Base-by-base conservation (phyloP, 2,113 vertebrate genomes). In the Nematolebias whitei region DNA sequence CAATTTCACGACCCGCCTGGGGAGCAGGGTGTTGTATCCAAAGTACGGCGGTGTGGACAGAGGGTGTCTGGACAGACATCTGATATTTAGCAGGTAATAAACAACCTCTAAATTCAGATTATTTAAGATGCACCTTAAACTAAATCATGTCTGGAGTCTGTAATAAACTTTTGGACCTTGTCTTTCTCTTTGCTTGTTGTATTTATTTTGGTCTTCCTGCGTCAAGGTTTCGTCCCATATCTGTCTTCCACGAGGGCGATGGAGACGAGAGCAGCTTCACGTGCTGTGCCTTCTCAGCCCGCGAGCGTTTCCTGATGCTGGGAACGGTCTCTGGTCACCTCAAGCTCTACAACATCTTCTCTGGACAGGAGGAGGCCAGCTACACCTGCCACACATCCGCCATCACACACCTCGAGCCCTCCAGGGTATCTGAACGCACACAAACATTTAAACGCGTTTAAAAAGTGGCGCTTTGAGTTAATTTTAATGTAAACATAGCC, bases 241-340 rank as follows among this genome's bases (percentile, higher is more conserved):
- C 96, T 12, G 94, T 97, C 71, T 98, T 98, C 89, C 94, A 95
- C 62, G 96, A 98, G 88, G 94, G 94, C 38, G 95, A 96, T 51
- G 95, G 96, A 62, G 96, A 97, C 54, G 96, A 97, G 84, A 97
- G 95, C 73, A 93, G 95, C 18, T 98, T 98, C 81, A 98, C 96
- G 44, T 98, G 97, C 61, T 98, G 97, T 4, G 95, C 96, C 0
- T 99, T 99, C 82, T 98, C 96, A 0, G 96, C 97, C 4, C 92
- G 95, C 13, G 95, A 98, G 82, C 93, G 96, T 5, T 98, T 98
- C 89, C 83, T 99, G 59, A 97, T 99, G 95, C 88, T 99, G 76
- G 97, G 97, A 19, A 98, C 96, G 7, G 98, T 94, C 82, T 96
- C 95, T 0, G 97, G 97, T 8, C 96, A 95, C 84, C 85, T 99